phyloP scores from a whole-genome alignment of 2,797 vertebrate genomes.

The Merluccius polli region DNA sequence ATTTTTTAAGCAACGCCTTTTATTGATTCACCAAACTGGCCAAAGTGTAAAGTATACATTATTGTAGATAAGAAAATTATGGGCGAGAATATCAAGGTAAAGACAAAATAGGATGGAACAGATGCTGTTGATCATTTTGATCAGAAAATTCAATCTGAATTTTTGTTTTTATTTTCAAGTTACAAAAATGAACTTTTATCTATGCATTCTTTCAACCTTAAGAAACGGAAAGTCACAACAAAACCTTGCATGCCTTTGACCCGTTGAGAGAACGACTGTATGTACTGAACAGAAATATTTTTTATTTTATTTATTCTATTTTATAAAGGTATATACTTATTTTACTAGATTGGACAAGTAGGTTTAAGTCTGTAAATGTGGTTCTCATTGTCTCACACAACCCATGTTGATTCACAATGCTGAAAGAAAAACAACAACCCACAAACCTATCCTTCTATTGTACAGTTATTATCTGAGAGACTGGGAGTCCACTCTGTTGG shows the following conservation, averaged over 20 bases:
- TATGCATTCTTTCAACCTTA: conserved; percentile 89
- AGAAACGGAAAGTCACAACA: conserved; percentile 48
- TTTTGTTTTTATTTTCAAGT: not conserved
- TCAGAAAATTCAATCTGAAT: conserved; percentile 68
- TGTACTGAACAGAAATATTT: conserved; percentile 83
- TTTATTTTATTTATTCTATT: conserved; percentile 99
- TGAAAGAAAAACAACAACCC: conserved; percentile 27
- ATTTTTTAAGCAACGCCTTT: conserved; percentile 63
- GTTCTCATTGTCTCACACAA: conserved; percentile 54
- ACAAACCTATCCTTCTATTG: conserved; percentile 51
- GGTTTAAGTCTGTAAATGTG: conserved; percentile 59
- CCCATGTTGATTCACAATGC: conserved; percentile 50
- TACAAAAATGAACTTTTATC: conserved; percentile 60
- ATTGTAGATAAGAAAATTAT: conserved; percentile 72
- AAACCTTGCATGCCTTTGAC: conserved; percentile 77
- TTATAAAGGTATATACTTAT: conserved; percentile 88
- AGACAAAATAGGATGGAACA: conserved; percentile 37
- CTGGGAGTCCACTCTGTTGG: conserved; percentile 40
- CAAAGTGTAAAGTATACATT: conserved; percentile 80
- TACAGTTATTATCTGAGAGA: conserved; percentile 46
- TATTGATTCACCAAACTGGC: conserved; percentile 75
- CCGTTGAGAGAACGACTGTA: conserved; percentile 60
- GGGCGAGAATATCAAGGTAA: conserved; percentile 50
- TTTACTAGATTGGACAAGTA: conserved; percentile 75
- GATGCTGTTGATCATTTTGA: conserved; percentile 64